Percentiles rank a stretch among this genome's conserved stretches.
phyloP scores from a whole-genome alignment of 1,140 invertebrate genomes.

The Caenorhabditis briggsae region DNA sequence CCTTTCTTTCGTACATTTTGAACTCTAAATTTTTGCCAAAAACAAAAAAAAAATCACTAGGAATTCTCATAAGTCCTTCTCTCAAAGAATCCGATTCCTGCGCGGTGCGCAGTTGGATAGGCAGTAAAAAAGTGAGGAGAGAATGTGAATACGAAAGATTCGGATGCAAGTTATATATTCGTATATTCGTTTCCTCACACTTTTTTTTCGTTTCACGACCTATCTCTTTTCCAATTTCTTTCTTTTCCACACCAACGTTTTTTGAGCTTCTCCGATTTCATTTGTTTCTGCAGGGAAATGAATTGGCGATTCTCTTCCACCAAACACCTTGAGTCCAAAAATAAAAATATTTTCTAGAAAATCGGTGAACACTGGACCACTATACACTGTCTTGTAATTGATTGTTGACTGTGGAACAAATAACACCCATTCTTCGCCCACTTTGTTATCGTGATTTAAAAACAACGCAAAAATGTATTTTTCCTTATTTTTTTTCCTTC shows the following conservation, averaged over 20 bases:
- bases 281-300: neutral
- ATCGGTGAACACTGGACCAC: neutral
- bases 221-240: conserved; percentile 38
- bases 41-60: neutral
- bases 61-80: neutral
- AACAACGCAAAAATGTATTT: neutral
- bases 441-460: neutral
- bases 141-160: conserved; percentile 6
- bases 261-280: conserved; percentile 14
- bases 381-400: neutral
- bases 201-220: neutral
- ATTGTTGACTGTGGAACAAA: neutral
- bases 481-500: neutral
- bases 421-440: neutral
- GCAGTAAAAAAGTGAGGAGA: neutral
- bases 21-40: neutral
- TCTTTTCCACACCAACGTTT: neutral
- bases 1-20: conserved; percentile 20
- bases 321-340: too few species aligned
- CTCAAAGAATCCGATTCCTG: neutral
- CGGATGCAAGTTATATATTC: conserved; percentile 4
- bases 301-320: too few species aligned
- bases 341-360: neutral
- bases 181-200: conserved; percentile 3
- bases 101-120: neutral